Base-by-base conservation (phyloP, 1,140 invertebrate species). In the Lanistes nyassanus region DNA sequence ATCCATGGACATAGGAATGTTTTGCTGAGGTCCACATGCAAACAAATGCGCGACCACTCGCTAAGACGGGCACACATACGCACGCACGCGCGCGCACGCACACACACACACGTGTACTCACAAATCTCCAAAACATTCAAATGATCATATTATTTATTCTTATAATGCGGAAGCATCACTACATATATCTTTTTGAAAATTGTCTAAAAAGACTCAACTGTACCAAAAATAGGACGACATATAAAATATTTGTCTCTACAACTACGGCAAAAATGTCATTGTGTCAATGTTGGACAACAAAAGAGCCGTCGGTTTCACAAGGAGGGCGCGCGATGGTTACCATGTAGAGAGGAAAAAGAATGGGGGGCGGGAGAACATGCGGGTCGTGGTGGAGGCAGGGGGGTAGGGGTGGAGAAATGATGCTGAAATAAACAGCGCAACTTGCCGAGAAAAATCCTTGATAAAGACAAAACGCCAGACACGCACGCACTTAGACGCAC, bases 381-480 rank as follows among this genome's bases (percentile, higher is more conserved):
- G 37, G 39, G 66, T 42, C 1, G 39, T 36, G 37, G 65, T 23
- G 6, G 37, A 21, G 66, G 39, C 36, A 29, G 7, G 39, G 36
- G 39, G 29, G 5, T 2, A 23, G 39, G 29, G 37, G 34, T 9
- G 6, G 13, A 42, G n/a, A 39, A 42, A 36, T 31, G 64, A 66
- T 29, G 36, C 26, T 31, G 64, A 66, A 36, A 66, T 26, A 66
- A 36, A 66, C 26, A 66, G 64, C 26, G 64, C 26, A 36, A 60
- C 56, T 60, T 60, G 56, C 56, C 3, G 56, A 31, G n/a, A 23
- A 23, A 23, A 23, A 1, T 47, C 39, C 39, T 6, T 68, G 36
- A 53, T 53, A 36, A n/a, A 36, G 29, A 71, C 69, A 58, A n/a
- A 51, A 56, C 31, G 58, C 69, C 53, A 71, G 29, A 42, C 66